These are phyloP conservation scores for Stegostoma tigrinum DNA, from an alignment of 2,113 vertebrate genomes.

Conservation along the genomic window DNA sequence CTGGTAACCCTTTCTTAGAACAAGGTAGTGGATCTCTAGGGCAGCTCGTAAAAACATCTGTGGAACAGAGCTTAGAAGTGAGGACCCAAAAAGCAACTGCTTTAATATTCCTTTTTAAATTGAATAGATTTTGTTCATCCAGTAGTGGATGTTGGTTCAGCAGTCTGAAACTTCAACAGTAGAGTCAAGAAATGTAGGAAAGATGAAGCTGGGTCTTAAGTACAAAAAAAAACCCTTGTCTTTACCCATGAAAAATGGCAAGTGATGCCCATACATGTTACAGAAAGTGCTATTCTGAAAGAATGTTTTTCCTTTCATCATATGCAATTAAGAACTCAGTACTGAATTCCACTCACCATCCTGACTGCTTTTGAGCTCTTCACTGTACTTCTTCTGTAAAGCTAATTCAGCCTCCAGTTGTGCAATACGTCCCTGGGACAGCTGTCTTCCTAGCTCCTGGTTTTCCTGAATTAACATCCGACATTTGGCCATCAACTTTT, in stretches of 20 bases:
- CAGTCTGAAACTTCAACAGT: not conserved
- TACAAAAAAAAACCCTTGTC: not conserved
- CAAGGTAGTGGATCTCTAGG: no score
- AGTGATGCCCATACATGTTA: not conserved
- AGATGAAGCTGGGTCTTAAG: not conserved
- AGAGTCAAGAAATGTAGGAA: not conserved
- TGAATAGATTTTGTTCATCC: not conserved
- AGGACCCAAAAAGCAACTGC: not conserved
- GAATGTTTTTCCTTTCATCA: not conserved
- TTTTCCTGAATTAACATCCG: conserved; percentile 99
- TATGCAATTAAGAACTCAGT: not conserved
- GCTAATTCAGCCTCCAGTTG: conserved; percentile 98
- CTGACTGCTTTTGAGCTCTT: conserved; percentile 99
- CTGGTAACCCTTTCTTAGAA: no score
- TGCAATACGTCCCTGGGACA: conserved; percentile 97
- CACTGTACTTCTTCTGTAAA: conserved; percentile 99
- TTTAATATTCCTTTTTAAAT: not conserved
- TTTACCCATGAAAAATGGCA: not conserved
- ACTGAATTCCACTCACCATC: conserved; percentile 71
- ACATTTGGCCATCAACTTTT: conserved; percentile 99
- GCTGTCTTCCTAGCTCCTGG: conserved; percentile 96
- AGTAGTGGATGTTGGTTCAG: not conserved
- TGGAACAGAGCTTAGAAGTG: not conserved
- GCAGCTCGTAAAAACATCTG: no score
- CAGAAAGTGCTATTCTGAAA: not conserved